Conservation (phyloP, 2,113 vertebrate species). For the Hippocampus comes region DNA sequence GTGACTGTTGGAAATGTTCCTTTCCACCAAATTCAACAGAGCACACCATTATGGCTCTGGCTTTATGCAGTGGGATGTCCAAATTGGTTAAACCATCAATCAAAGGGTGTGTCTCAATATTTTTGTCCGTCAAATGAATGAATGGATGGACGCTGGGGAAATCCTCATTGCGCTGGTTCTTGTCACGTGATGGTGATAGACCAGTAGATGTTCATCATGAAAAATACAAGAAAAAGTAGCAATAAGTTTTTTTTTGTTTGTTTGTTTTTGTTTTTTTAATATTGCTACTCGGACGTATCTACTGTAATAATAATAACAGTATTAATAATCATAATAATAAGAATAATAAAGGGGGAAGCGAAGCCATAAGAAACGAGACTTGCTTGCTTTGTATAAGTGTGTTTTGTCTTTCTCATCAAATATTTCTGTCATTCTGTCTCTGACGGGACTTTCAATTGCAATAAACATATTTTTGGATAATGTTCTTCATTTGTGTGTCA, state of each 20-base stretch:
- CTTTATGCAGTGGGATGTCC: not conserved
- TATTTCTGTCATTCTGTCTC: slow-evolving; percentile 41
- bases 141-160: not conserved
- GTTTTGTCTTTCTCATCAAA: slow-evolving; percentile 34
- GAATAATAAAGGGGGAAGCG: slow-evolving; percentile 36
- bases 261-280: slow-evolving; percentile 32
- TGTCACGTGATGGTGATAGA: slow-evolving; percentile 36
- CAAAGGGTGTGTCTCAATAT: slow-evolving; percentile 7
- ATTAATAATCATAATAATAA: slow-evolving; percentile 20
- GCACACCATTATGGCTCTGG: not conserved
- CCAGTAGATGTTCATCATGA: slow-evolving; percentile 29
- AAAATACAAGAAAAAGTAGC: slow-evolving; percentile 38
- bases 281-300: not conserved
- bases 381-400: slow-evolving; percentile 46
- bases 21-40: not conserved
- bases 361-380: slow-evolving; percentile 55
- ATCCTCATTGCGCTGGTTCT: slow-evolving; percentile 18
- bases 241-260: slow-evolving; percentile 50
- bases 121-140: slow-evolving; percentile 11
- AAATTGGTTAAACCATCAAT: not conserved
- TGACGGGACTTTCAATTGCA: slow-evolving; percentile 57
- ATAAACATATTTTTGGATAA: slow-evolving; percentile 68
- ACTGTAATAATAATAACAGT: slow-evolving; percentile 18
- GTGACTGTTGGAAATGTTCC: not conserved
- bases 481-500: not conserved